Conservation (phyloP, 2,888 invertebrate genomes). For the Torymus tubicola region DNA sequence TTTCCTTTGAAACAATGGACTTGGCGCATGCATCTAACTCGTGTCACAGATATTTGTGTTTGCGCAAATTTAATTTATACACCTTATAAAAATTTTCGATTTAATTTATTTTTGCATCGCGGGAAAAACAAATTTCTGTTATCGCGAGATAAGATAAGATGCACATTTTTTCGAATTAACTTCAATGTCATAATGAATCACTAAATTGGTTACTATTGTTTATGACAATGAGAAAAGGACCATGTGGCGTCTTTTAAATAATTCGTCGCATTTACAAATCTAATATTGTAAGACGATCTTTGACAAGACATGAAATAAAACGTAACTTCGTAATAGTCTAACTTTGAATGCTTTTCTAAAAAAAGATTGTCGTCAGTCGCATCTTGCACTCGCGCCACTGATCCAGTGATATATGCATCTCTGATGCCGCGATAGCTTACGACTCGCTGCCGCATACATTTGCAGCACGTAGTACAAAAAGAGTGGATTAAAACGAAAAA, state of each 20-base stretch:
- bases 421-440: no score
- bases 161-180: constrained; percentile 31
- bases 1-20: no score
- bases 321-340: neutral
- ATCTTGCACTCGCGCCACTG: constrained; percentile 1
- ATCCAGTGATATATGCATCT: neutral
- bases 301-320: constrained; percentile 1
- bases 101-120: neutral
- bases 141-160: constrained; percentile 9
- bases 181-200: constrained; percentile 31
- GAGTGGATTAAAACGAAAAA: constrained; percentile 8
- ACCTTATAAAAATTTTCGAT: neutral
- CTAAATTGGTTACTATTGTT: constrained; percentile 10
- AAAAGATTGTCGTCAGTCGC: constrained; percentile 42
- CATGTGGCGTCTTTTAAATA: constrained; percentile 22
- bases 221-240: neutral
- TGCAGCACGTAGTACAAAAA: no score
- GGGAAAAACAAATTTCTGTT: neutral
- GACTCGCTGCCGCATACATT: no score
- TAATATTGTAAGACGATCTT: constrained; percentile 15
- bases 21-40: no score
- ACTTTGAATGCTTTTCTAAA: constrained; percentile 6
- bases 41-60: no score
- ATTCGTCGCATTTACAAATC: constrained; percentile 14
- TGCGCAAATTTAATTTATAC: neutral